Evolutionary conservation across 2,113 vertebrate species (phyloP).

Genomic region (Protobothrops flavoviridis): DNA sequence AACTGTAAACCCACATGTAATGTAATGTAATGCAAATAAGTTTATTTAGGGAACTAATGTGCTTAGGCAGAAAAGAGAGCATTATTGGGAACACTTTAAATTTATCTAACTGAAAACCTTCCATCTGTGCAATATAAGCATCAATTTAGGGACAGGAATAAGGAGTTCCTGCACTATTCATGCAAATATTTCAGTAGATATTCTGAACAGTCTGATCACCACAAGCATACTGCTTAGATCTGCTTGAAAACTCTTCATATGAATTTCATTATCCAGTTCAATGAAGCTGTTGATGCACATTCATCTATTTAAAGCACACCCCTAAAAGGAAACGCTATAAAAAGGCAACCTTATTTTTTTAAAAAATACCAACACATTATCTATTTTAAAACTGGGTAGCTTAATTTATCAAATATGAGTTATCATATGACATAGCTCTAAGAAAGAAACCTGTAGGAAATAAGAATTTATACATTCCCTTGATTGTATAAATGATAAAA

Average conservation of each 20-base stretch:
- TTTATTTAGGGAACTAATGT: fast-evolving
- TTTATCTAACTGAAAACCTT: not conserved
- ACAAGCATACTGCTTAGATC: not conserved
- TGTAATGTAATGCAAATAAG: not conserved
- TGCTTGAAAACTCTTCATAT: conserved; percentile 4
- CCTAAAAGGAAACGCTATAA: not conserved
- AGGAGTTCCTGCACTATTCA: not conserved
- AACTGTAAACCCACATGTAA: not conserved
- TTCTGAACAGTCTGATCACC: conserved; percentile 17
- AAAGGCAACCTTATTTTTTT: conserved; percentile 1
- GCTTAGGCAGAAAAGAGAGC: not conserved
- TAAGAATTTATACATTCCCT: not conserved
- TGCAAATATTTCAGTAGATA: conserved; percentile 19
- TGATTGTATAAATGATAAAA: not conserved
- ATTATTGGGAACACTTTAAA: not conserved
- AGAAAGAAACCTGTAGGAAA: not conserved
- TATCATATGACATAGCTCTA: not conserved
- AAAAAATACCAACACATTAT: not conserved
- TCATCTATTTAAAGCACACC: not conserved
- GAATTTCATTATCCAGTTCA: not conserved
- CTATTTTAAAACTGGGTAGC: not conserved
- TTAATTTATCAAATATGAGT: not conserved
- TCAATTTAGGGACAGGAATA: not conserved
- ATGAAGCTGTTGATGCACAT: conserved; percentile 7
- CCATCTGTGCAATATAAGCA: not conserved